Base-by-base conservation (phyloP, 2,797 vertebrate genomes). In the Sphenodon punctatus region DNA sequence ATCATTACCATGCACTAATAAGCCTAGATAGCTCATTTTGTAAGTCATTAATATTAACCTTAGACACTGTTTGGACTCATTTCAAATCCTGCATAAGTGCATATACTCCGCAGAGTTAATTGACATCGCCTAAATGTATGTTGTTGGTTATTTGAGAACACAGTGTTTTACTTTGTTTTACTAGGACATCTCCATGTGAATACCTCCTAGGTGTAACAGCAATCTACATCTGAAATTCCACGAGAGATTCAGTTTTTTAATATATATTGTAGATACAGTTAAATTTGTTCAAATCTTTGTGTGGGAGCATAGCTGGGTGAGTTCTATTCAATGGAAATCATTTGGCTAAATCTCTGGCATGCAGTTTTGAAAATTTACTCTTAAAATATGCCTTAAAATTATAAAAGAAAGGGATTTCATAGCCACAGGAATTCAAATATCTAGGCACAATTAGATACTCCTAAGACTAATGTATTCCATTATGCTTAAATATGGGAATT, bases 1-100 rank as follows among this genome's bases (percentile, higher is more conserved):
- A 97, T 96, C 81, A 96, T 97, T 95, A 60, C 96, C 95, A 97
- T 96, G 95, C 96, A 95, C 96, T 97, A 97, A 96, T 97, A 97
- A 95, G 93, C 94, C 95, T 96, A 96, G 97, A 97, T 96, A 97
- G 96, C 89, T 94, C 92, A 87, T 92, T 94, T 89, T 90, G 82
- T 92, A 92, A 89, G 79, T 93, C 90, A 87, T 89, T 86, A 92
- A 81, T 89, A 84, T 88, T 93, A 89, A 92, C 90, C 84, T 88
- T 73, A 87, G 78, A 88, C 87, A 89, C 92, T 91, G 78, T 92
- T 90, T 92, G 85, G 81, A 84, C 81, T 92, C 27, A 82, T 90
- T 93, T 91, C 86, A 91, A 93, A 85, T 92, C 92, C 86, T 86
- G 25, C 42, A 45, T 75, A 66, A 89, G 87, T 86, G 25, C 42